Conservation (phyloP, 2,113 vertebrate species). For the Macquaria ambigua region DNA sequence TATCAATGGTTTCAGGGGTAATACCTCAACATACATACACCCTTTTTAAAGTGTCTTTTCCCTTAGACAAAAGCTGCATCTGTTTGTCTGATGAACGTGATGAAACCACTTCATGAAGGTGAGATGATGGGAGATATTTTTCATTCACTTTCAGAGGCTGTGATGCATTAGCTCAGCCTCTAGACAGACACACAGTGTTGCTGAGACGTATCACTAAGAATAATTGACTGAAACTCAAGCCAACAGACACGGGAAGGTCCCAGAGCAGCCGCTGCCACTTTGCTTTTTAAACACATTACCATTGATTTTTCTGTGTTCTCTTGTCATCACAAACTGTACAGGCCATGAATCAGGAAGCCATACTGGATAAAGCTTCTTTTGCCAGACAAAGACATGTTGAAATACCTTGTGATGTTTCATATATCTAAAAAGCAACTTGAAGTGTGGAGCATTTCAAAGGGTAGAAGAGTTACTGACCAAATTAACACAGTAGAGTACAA, state of each 20-base stretch:
- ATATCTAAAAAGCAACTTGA: not conserved
- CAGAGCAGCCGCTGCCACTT: slow-evolving; percentile 46
- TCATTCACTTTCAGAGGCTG: slow-evolving; percentile 12
- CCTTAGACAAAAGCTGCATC: not conserved
- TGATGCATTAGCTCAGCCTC: slow-evolving; percentile 38
- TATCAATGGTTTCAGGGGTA: not conserved
- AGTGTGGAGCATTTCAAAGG: not conserved
- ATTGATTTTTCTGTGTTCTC: slow-evolving; percentile 65
- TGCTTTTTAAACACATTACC: slow-evolving; percentile 64
- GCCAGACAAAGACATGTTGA: not conserved
- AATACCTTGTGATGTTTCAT: not conserved
- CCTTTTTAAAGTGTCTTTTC: not conserved
- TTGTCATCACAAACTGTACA: slow-evolving; percentile 63
- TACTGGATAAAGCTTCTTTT: not conserved
- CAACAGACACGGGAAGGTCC: slow-evolving; percentile 51
- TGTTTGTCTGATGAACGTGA: not conserved
- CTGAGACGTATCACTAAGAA: slow-evolving; percentile 41
- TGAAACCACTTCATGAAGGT: slow-evolving; percentile 15
- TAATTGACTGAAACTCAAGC: slow-evolving; percentile 61
- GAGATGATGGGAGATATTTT: slow-evolving; percentile 16
- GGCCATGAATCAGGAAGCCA: slow-evolving; percentile 36
- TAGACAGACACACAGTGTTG: slow-evolving; percentile 18
- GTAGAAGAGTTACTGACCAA: not conserved
- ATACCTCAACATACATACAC: not conserved
- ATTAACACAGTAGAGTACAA: not conserved